Conservation (phyloP, 2,113 vertebrate genomes). For the Cisticola juncidis region DNA sequence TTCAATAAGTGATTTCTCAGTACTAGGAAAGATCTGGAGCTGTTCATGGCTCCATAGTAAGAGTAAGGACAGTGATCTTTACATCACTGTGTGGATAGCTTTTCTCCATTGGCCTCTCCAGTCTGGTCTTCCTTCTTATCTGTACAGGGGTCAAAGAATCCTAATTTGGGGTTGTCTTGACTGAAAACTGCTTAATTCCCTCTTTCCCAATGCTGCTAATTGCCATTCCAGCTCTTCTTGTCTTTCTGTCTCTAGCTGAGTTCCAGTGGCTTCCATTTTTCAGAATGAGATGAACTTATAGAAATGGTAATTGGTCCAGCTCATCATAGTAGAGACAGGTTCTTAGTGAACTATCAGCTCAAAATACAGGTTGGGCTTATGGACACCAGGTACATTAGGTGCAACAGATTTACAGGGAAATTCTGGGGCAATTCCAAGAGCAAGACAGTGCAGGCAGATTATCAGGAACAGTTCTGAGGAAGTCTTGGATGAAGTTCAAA, state of each 20-base stretch:
- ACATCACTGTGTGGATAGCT: neutral
- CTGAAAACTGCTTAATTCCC: neutral
- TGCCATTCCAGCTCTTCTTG: neutral
- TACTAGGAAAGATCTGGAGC: neutral
- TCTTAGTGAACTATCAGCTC: neutral
- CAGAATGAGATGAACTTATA: neutral
- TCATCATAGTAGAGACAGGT: neutral
- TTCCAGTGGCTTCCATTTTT: neutral
- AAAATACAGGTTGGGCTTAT: neutral
- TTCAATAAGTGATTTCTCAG: neutral
- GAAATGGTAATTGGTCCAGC: neutral
- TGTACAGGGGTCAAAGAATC: neutral
- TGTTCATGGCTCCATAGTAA: neutral
- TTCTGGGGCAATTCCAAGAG: neutral
- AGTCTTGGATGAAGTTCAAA: constrained; percentile 68
- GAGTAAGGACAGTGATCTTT: neutral
- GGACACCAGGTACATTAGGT: constrained; percentile 30
- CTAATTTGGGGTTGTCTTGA: neutral
- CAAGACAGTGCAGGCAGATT: constrained; percentile 15
- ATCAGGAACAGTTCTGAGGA: constrained; percentile 66
- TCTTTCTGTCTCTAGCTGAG: neutral
- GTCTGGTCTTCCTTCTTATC: neutral
- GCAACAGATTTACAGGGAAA: neutral
- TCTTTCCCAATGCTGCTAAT: neutral
- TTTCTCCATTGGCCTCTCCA: neutral